Conservation (phyloP, 1,140 invertebrate genomes). For the Micrasema longulum region DNA sequence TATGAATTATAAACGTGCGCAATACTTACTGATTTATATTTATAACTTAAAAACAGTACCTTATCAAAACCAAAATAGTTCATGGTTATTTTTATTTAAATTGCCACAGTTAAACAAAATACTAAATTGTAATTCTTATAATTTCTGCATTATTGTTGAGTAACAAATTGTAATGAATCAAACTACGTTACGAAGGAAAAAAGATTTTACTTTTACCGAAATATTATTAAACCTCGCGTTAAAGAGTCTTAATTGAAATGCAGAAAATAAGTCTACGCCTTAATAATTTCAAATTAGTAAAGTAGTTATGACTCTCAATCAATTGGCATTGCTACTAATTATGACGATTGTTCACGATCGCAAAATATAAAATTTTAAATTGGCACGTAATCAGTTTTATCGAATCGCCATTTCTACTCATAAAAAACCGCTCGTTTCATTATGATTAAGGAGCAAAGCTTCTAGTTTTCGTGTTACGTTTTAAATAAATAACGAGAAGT, state of each 20-base stretch:
- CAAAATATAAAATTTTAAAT: conserved; percentile 2
- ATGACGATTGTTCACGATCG: conserved; percentile 4
- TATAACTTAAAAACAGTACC: too few species aligned
- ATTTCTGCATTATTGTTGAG: too few species aligned
- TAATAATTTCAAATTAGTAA: too few species aligned
- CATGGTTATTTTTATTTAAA: too few species aligned
- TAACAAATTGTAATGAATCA: too few species aligned
- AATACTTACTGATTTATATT: too few species aligned
- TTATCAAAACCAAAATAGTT: too few species aligned
- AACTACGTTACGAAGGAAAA: not conserved
- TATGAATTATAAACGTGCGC: too few species aligned
- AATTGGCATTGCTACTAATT: not conserved
- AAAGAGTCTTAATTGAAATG: not conserved
- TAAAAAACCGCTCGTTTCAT: not conserved
- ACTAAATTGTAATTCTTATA: too few species aligned
- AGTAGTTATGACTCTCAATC: not conserved
- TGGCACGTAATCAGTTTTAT: not conserved
- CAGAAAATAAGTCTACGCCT: not conserved
- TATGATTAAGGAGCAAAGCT: conserved; percentile 10
- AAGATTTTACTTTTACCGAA: not conserved
- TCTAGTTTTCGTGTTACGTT: conserved; percentile 2
- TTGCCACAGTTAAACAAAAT: too few species aligned
- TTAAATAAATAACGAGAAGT: conserved; percentile 1
- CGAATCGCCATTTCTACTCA: not conserved
- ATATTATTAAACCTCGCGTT: too few species aligned